A percentile compares a stretch with the other conserved stretches of the same genome.
Evolutionary conservation across 1,140 invertebrate genomes (phyloP).

Genomic region (Tribolium castaneum): DNA sequence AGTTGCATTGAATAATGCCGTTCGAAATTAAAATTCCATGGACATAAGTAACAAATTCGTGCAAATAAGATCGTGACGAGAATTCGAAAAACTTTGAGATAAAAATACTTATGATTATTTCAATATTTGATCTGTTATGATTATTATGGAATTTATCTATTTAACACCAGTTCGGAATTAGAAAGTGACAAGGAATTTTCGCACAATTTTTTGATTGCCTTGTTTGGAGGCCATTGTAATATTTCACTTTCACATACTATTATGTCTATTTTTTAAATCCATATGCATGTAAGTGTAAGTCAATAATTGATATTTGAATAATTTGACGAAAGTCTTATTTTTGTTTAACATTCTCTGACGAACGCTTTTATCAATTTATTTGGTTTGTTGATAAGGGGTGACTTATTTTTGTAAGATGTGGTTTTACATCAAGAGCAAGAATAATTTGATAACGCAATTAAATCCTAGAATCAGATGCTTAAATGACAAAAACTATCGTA

Average conservation of each 20-base stretch:
- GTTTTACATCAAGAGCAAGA: background rate
- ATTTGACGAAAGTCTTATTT: background rate
- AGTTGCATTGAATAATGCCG: background rate
- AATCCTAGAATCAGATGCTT: too few species aligned
- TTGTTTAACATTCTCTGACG: background rate
- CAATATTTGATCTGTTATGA: too few species aligned
- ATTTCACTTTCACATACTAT: slow-evolving; percentile 21
- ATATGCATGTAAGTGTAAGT: background rate
- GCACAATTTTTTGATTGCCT: slow-evolving; percentile 8
- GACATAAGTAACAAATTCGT: background rate
- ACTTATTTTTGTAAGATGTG: background rate
- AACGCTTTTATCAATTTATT: too few species aligned
- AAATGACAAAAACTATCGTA: too few species aligned
- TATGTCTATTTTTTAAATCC: background rate
- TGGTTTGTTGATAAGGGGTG: too few species aligned
- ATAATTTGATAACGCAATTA: too few species aligned
- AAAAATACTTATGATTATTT: background rate
- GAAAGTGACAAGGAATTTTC: slow-evolving; percentile 8
- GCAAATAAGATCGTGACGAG: background rate
- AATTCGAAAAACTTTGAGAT: background rate
- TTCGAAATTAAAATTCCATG: slow-evolving; percentile 1
- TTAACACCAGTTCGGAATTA: background rate
- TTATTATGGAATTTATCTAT: background rate
- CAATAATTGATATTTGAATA: background rate
- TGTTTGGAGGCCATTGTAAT: slow-evolving; percentile 16